Base-by-base conservation (phyloP, 2,888 invertebrate genomes). In the Luffia ferchaultella region DNA sequence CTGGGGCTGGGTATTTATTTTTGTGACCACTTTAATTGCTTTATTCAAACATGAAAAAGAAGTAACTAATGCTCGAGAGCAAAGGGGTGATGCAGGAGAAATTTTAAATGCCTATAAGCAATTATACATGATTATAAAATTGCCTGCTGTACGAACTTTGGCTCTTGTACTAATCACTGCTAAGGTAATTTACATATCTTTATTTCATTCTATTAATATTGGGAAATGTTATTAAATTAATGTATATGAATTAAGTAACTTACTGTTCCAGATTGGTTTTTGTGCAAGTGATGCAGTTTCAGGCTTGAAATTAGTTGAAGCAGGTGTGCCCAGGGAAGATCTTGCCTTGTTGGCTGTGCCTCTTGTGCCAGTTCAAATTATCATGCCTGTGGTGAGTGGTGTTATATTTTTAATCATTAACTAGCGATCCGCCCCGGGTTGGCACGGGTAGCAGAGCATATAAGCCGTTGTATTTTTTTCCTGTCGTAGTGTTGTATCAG, bases 231-330 rank as follows among this genome's bases (percentile, higher is more conserved):
- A n/a, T n/a, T 44, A 9, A 7, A 7, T 12, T 44, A 44, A 17
- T 9, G 17, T 9, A 16, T n/a, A 44, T 44, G n/a, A 7, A 44
- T 12, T 12, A n/a, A 17, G 7, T 12, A 17, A 12, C 16, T 12
- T 12, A 16, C 7, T 44, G 57, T 77, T 85, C 52, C 68, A 96
- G 95, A 88, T 97, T 58, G 96, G 96, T 2, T 99, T 98, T 79
- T 93, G 97, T 42, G 97, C 98, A 1, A 93, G 95, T 54, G 99
- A 99, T 82, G 93, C 95, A 18, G 95, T 98, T 0, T 95, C 98
- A 17, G 93, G 95, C 1, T 83, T 99, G 54, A 99, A 99, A 76
- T 82, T 99, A 47, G 93, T 98, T 1, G 98, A 98, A 73, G 93
- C 93, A 19, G 99, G 99, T 15, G 93, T 99, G 47, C 96, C 97